phyloP scores from a whole-genome alignment of 2,113 vertebrate genomes.

The Ranitomeya imitator region DNA sequence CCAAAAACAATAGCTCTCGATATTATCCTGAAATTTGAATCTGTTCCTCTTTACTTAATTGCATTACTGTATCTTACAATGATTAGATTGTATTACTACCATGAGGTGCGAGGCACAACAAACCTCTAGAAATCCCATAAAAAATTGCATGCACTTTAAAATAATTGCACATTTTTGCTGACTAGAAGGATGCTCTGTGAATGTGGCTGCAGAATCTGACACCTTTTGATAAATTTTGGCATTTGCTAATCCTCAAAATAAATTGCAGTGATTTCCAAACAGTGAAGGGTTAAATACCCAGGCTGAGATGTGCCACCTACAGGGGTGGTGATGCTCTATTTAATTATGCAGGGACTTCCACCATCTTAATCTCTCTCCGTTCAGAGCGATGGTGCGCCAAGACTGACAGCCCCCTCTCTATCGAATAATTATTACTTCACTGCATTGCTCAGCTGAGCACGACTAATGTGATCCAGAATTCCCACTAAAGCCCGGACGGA shows the following conservation, averaged over 20 bases:
- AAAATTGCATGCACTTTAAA: background rate
- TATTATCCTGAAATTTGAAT: constrained; percentile 1
- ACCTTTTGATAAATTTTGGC: background rate
- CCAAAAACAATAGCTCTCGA: constrained; percentile 18
- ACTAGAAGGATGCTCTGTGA: too few species aligned
- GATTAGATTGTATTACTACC: background rate
- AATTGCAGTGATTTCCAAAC: background rate
- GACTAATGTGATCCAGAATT: constrained; percentile 72
- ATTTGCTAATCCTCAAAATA: background rate
- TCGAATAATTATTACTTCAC: constrained; percentile 61
- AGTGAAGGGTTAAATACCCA: constrained; percentile 44
- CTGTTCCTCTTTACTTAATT: background rate
- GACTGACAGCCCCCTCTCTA: constrained; percentile 60
- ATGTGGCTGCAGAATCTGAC: background rate
- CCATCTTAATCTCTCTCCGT: constrained; percentile 75
- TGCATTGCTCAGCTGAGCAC: constrained; percentile 66
- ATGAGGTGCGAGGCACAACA: background rate
- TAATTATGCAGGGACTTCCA: constrained; percentile 74
- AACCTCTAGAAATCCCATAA: background rate
- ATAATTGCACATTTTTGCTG: background rate
- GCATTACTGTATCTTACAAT: background rate
- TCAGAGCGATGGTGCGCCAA: constrained; percentile 70
- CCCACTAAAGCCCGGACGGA: constrained; percentile 70
- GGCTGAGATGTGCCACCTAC: constrained; percentile 60
- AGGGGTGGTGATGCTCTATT: constrained; percentile 63